Base-by-base conservation (phyloP, 2,797 vertebrate species). In the Onychomys torridus region DNA sequence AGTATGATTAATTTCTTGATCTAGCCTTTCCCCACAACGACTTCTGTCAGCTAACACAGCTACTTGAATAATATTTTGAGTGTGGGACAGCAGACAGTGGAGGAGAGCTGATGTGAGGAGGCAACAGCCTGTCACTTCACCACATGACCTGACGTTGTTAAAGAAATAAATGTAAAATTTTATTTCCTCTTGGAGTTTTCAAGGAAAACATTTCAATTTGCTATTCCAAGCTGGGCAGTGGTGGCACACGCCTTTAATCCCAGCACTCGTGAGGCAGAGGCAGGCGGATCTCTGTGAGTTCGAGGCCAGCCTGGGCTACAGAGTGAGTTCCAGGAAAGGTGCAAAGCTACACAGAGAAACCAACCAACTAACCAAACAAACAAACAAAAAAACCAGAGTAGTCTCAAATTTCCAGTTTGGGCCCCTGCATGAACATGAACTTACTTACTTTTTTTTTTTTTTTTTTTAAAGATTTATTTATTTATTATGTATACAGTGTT, bases 121-220 rank as follows among this genome's bases (percentile, higher is more conserved):
- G 17, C 32, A 71, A 37, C 23, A n/a, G 25, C 67, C 8, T 16
- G 61, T 16, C 4, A 19, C 16, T 27, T 65, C 6, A 59, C 37
- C 76, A 25, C 1, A 5, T 49, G 27, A 40, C 86, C 84, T 82
- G 52, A 63, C 55, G 69, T 59, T 6, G 14, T 55, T 10, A 17
- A 69, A 63, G 27, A 78, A 82, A 83, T 23, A 86, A 82, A 61
- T 21, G 11, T 71, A 69, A 77, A 82, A 43, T 87, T 69, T 81
- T 27, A 21, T 69, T 93, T 73, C 75, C 49, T 59, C 34, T 77
- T 37, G 11, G 65, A 49, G 37, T 76, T 90, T 87, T 52, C 10
- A 57, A 86, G 84, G 92, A 81, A 67, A 37, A 2, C 29, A 37
- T 61, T 82, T 95, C 25, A 19, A 14, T 81, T 29, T 57, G 73